Evolutionary conservation across 2,888 invertebrate genomes (phyloP).

Genomic region (Notocelia uddmanniana): DNA sequence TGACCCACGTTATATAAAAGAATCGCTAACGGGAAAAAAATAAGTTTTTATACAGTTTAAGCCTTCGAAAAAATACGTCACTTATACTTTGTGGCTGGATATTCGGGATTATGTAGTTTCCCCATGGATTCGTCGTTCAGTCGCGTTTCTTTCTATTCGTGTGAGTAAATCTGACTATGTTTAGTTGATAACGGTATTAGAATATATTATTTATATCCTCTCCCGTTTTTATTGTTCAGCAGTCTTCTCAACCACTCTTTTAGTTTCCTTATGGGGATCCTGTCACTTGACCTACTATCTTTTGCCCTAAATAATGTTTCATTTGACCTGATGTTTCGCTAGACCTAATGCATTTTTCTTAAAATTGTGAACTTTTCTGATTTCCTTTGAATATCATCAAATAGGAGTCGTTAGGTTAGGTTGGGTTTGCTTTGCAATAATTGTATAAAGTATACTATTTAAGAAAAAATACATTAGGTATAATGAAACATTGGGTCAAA

Average conservation of each 20-base stretch:
- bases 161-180: background rate
- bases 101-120: background rate
- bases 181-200: background rate
- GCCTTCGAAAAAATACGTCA: background rate
- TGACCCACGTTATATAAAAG: constrained; percentile 31
- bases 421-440: too few species aligned
- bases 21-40: constrained; percentile 21
- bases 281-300: background rate
- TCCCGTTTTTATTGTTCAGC: background rate
- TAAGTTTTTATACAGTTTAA: constrained; percentile 8
- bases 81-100: background rate
- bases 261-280: too few species aligned
- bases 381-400: too few species aligned
- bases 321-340: too few species aligned
- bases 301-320: background rate
- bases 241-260: background rate
- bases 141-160: background rate
- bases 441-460: too few species aligned
- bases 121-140: background rate
- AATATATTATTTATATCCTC: background rate
- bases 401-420: too few species aligned
- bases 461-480: too few species aligned
- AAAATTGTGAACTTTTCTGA: too few species aligned
- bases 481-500: too few species aligned
- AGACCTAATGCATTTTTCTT: too few species aligned